phyloP scores from a whole-genome alignment of 2,113 vertebrate genomes.

The Dasyprocta punctata region DNA sequence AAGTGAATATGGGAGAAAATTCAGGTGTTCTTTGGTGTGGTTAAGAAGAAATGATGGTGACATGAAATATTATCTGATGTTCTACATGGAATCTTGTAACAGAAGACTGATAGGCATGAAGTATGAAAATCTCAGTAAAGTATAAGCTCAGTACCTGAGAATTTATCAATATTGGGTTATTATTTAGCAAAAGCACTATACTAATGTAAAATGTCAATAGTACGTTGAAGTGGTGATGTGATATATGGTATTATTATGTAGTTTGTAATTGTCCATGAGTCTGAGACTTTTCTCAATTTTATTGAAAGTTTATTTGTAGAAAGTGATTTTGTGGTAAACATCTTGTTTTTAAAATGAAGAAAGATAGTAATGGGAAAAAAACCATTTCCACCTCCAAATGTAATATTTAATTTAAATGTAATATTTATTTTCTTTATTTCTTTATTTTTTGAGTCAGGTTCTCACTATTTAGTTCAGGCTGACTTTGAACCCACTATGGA shows the following conservation, averaged over 20 bases:
- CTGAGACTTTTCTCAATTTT: neutral
- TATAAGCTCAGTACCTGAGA: neutral
- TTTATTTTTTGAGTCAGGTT: no score
- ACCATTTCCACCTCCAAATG: neutral
- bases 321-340: neutral
- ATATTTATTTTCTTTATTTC: neutral
- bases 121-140: neutral
- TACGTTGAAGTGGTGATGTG: neutral
- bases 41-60: neutral
- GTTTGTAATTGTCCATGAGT: neutral
- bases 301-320: neutral
- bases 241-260: neutral
- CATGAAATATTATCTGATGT: neutral
- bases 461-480: no score
- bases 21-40: neutral
- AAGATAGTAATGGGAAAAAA: neutral
- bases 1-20: neutral
- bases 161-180: neutral
- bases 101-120: neutral
- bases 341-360: neutral
- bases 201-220: neutral
- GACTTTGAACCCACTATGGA: no score
- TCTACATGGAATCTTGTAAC: no score
- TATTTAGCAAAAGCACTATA: neutral
- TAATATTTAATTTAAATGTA: neutral